Percentiles rank a stretch among this genome's conserved stretches.
phyloP scores from a whole-genome alignment of 2,888 invertebrate species.

The Pherbina coryleti region DNA sequence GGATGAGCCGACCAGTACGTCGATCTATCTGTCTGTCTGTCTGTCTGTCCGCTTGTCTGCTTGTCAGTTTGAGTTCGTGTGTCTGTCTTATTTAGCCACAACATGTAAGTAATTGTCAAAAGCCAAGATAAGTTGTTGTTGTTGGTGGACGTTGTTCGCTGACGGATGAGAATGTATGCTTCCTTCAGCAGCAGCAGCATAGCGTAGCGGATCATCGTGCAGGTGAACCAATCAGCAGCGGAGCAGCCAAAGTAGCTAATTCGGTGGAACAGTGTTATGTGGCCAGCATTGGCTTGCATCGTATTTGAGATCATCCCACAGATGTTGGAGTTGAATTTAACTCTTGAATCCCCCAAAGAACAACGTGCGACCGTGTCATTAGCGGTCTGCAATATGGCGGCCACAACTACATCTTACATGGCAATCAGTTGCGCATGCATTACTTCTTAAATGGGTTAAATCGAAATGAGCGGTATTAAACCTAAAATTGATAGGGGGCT shows the following conservation, averaged over 20 bases:
- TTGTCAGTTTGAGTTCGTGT: slow-evolving; percentile 10
- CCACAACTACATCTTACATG: background rate
- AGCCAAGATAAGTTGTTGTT: background rate
- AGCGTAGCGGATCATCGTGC: slow-evolving; percentile 19
- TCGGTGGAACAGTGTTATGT: slow-evolving; percentile 28
- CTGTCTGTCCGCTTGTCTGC: background rate
- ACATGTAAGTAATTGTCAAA: slow-evolving; percentile 25
- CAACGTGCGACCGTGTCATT: slow-evolving; percentile 13
- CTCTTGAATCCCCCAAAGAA: background rate
- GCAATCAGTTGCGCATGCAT: slow-evolving; percentile 4
- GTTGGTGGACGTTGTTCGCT: background rate
- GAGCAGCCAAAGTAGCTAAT: slow-evolving; percentile 17
- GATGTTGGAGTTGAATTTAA: background rate
- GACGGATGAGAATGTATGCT: background rate
- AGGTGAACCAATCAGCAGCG: slow-evolving; percentile 25
- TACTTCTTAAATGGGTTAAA: slow-evolving; percentile 13
- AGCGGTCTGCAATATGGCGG: slow-evolving; percentile 26
- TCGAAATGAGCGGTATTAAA: slow-evolving; percentile 4
- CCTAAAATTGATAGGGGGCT: background rate
- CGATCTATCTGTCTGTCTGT: slow-evolving; percentile 12
- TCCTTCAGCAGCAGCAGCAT: background rate
- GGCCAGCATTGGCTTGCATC: background rate
- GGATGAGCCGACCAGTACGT: slow-evolving; percentile 22
- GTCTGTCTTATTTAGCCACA: background rate
- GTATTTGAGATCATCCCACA: slow-evolving; percentile 6